These are phyloP conservation scores for Mesodorylaimus sp. DNA, from an alignment of 2,888 invertebrate species.

Conservation along the genomic window DNA sequence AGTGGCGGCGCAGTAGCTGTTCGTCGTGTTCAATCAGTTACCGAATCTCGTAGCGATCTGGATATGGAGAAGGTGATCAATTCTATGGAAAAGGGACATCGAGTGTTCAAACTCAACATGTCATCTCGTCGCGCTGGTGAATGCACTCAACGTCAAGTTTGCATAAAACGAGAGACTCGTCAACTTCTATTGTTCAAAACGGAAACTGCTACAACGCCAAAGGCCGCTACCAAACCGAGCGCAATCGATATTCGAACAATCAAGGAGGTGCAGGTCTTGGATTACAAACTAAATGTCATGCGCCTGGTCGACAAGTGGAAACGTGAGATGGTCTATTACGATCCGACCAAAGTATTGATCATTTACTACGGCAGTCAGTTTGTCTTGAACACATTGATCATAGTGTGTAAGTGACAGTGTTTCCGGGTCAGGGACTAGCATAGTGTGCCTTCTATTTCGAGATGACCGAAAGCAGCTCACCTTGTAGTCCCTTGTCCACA, in stretches of 20 bases:
- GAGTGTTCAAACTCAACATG: constrained; percentile 1
- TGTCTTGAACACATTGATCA: constrained; percentile 14
- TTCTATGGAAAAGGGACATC: constrained; percentile 3
- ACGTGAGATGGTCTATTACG: constrained; percentile 18
- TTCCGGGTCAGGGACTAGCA: constrained; percentile 14
- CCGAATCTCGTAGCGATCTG: too few species aligned
- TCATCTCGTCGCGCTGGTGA: constrained; percentile 21
- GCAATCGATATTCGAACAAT: constrained; percentile 10
- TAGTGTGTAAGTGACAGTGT: background rate
- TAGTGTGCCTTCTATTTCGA: background rate
- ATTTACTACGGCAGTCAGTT: constrained; percentile 23
- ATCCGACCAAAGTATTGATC: constrained; percentile 20
- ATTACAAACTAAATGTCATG: constrained; percentile 20
- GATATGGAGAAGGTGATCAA: background rate
- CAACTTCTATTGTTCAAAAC: constrained; percentile 1
- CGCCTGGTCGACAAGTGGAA: constrained; percentile 21
- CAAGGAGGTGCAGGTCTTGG: constrained; percentile 20
- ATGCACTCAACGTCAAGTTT: constrained; percentile 19
- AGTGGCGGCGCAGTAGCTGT: too few species aligned
- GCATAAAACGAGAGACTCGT: constrained; percentile 17
- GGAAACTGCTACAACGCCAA: background rate
- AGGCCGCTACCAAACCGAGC: background rate
- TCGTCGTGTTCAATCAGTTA: too few species aligned
- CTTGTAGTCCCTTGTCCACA: too few species aligned
- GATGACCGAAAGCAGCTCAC: too few species aligned